These are phyloP conservation scores for Rhimphoctona megacephalus DNA, from an alignment of 2,888 invertebrate species.

Conservation along the genomic window DNA sequence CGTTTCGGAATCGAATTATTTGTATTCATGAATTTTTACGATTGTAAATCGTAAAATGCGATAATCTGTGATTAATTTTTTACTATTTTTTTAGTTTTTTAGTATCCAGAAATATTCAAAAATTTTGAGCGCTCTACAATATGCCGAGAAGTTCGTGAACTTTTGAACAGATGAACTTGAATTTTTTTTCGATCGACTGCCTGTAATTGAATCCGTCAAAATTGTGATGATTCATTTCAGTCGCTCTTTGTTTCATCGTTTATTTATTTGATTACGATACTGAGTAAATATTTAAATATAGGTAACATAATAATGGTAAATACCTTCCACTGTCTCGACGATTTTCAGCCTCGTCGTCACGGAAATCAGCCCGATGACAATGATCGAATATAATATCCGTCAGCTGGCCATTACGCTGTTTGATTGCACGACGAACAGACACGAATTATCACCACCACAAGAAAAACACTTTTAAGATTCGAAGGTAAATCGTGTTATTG, in stretches of 20 bases:
- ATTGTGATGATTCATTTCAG: not conserved
- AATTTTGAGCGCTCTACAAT: not conserved
- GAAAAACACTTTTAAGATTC: slow-evolving; percentile 45
- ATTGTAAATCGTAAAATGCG: not conserved
- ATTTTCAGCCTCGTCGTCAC: slow-evolving; percentile 74
- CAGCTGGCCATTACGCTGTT: slow-evolving; percentile 76
- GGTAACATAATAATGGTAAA: slow-evolving; percentile 31
- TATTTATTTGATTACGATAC: not conserved
- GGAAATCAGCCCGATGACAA: slow-evolving; percentile 56
- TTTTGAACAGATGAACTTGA: not conserved
- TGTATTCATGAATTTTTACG: not conserved
- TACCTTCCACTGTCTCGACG: slow-evolving; percentile 78
- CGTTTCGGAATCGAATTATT: not conserved
- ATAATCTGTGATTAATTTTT: not conserved
- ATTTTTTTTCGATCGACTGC: not conserved
- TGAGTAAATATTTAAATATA: not conserved
- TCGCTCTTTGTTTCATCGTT: not conserved
- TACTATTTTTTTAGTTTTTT: not conserved
- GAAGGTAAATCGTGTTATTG: slow-evolving; percentile 13
- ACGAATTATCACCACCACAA: slow-evolving; percentile 68
- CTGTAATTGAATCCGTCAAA: not conserved
- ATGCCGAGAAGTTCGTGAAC: not conserved
- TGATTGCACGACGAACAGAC: slow-evolving; percentile 66
- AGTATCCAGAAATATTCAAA: too few species aligned
- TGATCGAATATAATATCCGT: slow-evolving; percentile 77